Base-by-base conservation (phyloP, 2,113 vertebrate genomes). In the Cichladusa arquata region DNA sequence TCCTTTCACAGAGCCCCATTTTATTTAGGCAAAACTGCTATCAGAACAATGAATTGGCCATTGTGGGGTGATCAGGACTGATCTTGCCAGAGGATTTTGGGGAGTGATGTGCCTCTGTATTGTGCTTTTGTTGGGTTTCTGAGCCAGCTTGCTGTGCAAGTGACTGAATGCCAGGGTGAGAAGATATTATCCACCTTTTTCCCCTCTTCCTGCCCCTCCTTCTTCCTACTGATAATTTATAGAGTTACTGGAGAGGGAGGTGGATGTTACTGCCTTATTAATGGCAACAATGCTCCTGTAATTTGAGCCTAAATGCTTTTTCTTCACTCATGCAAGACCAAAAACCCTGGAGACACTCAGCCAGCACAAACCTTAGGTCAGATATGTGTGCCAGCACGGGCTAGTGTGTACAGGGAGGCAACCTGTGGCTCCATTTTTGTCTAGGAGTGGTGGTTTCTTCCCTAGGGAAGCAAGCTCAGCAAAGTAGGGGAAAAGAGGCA, bases 301-400 rank as follows among this genome's bases (percentile, higher is more conserved):
- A 88, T 69, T 72, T 69, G 61, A 92, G 42, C 19, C 70, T 72
- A 50, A 91, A 65, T 57, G 70, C 16, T 81, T 86, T 93, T 72
- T 58, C 51, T 70, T 79, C 15, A 12, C 31, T 81, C 29, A 8
- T 33, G 23, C 1, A 10, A 93, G 91, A 86, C 91, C 62, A 34
- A 33, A 95, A 82, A 4, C 73, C 80, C 56, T 44, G 47, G 65
- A 89, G 81, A 64, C 19, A 4, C 23, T 57, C 5, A 34, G 62
- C 47, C 64, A 86, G 45, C 29, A 61, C 70, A 88, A 51, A 2
- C 24, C 25, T 17, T 25, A 60, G 51, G 22, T 80, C 50, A 76
- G 38, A n/a, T 65, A 36, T 45, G 48, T 51, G 84, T 81, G 64
- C 71, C 76, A 83, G 18, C 38, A 25, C 1, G 0, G 70, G 26